phyloP scores from a whole-genome alignment of 2,113 vertebrate species.

The Semicossyphus pulcher region DNA sequence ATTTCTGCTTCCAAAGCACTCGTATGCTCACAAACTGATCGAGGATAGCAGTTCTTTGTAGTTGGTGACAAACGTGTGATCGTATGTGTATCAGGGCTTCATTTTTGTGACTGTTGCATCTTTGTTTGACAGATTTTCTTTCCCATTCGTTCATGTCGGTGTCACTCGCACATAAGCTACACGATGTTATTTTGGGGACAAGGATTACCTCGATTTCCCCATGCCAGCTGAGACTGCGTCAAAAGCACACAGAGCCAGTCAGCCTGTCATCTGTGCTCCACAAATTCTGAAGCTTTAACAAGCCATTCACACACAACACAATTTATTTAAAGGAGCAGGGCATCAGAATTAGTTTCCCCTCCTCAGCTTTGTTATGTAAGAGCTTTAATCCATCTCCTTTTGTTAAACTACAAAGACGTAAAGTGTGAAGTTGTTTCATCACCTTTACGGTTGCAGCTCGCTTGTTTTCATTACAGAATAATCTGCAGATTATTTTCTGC shows the following conservation, averaged over 20 bases:
- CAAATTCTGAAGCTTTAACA: neutral
- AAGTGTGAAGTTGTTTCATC: too few relatives aligned
- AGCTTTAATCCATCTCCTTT: too few relatives aligned
- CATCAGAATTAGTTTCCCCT: too few relatives aligned
- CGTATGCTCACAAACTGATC: too few relatives aligned
- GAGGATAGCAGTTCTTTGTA: neutral
- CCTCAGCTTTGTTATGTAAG: too few relatives aligned
- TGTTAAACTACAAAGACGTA: too few relatives aligned
- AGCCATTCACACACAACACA: neutral
- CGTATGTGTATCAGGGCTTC: neutral
- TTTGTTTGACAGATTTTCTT: neutral
- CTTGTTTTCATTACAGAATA: too few relatives aligned
- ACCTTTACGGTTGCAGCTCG: too few relatives aligned
- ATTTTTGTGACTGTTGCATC: neutral
- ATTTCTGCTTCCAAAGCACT: neutral
- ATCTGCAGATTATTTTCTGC: too few relatives aligned
- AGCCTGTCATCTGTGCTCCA: conserved; percentile 19
- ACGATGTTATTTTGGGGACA: conserved; percentile 12
- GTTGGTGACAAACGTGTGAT: too few relatives aligned
- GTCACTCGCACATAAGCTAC: conserved; percentile 18
- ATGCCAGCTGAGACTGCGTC: conserved; percentile 30
- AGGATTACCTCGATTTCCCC: conserved; percentile 35
- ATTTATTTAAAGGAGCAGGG: too few relatives aligned
- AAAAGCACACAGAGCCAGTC: conserved; percentile 21
- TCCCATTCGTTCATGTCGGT: conserved; percentile 21